A percentile compares a stretch with the other conserved stretches of the same genome.
Conservation (phyloP, 1,140 invertebrate genomes). For the Drosophila sp. region DNA sequence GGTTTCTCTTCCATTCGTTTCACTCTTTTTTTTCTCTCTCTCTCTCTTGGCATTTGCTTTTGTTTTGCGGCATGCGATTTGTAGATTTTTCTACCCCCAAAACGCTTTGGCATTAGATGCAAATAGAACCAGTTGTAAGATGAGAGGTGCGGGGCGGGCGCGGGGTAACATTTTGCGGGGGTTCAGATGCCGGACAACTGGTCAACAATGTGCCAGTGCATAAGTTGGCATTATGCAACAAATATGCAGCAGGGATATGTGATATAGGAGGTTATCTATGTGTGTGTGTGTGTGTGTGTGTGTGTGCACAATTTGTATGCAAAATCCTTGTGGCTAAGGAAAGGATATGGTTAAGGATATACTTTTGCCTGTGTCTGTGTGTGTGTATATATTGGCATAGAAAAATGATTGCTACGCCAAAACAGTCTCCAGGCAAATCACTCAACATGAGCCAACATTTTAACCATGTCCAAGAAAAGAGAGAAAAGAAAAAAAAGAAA, state of each 20-base stretch:
- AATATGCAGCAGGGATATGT: constrained; percentile 66
- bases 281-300: neutral
- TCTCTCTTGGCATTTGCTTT: constrained; percentile 61
- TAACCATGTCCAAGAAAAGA: neutral
- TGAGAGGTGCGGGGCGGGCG: neutral
- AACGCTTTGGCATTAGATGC: constrained; percentile 65
- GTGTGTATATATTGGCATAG: neutral
- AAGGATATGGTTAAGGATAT: constrained; percentile 10
- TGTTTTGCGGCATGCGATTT: constrained; percentile 76
- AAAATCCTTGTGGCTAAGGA: constrained; percentile 31
- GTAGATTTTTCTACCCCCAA: constrained; percentile 63
- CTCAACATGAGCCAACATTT: constrained; percentile 12
- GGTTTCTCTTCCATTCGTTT: constrained; percentile 41
- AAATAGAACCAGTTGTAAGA: constrained; percentile 31
- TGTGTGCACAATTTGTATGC: constrained; percentile 22
- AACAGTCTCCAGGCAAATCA: constrained; percentile 23
- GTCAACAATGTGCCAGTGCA: constrained; percentile 71
- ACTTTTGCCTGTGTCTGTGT: neutral
- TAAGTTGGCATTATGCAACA: constrained; percentile 76
- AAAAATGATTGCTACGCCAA: constrained; percentile 14
- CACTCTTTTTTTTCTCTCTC: constrained; percentile 18
- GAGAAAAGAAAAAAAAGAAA: neutral
- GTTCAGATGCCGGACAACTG: constrained; percentile 53
- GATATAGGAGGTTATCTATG: constrained; percentile 18
- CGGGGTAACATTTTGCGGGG: neutral